phyloP scores from a whole-genome alignment of 2,888 invertebrate species.

The Camptogramma bilineatum region DNA sequence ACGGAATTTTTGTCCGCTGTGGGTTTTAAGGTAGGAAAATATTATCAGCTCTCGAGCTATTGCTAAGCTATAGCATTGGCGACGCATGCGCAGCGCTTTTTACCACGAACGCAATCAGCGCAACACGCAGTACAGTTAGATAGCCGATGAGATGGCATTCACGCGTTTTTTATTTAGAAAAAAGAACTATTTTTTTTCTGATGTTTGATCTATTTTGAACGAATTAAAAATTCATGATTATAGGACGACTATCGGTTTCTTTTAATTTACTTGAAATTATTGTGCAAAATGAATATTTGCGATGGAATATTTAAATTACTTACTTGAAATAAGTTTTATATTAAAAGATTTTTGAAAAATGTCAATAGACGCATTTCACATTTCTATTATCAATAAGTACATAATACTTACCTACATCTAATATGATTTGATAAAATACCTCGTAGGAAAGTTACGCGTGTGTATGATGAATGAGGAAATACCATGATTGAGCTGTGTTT shows the following conservation, averaged over 20 bases:
- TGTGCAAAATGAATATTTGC: no score
- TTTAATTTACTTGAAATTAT: no score
- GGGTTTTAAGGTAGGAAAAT: background rate
- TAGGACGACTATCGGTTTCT: no score
- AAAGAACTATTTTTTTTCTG: conserved; percentile 1
- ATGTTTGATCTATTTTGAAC: conserved; percentile 5
- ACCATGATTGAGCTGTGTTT: conserved; percentile 6
- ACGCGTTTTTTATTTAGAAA: conserved; percentile 43
- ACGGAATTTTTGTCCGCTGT: no score
- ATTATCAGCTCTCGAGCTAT: background rate
- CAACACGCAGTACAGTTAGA: conserved; percentile 61
- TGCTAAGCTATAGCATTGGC: conserved; percentile 44
- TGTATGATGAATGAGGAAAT: background rate
- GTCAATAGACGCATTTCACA: no score
- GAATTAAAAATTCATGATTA: background rate
- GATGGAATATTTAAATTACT: no score
- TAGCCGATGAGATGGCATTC: conserved; percentile 49
- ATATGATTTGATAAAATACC: background rate
- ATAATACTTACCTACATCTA: background rate
- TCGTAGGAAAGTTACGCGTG: background rate
- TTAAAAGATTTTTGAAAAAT: no score
- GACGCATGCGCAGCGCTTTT: conserved; percentile 57
- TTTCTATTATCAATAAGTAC: no score
- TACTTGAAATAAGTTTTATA: no score
- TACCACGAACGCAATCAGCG: conserved; percentile 59